Percentiles rank a stretch among this genome's conserved stretches.
Evolutionary conservation across 1,140 invertebrate species (phyloP).

Genomic region (Drosophila sucinea): DNA sequence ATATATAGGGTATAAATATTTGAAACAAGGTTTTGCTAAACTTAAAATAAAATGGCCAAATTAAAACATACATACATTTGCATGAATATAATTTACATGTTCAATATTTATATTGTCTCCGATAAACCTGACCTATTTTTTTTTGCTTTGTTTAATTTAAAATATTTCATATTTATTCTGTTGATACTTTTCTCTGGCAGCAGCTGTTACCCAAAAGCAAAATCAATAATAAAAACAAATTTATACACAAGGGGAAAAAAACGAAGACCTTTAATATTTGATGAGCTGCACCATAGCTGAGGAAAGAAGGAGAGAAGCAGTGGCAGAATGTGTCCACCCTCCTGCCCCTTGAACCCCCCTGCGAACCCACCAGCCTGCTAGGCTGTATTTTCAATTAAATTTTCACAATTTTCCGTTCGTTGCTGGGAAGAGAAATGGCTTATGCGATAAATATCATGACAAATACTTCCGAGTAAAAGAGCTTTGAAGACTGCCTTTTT

Average conservation of each 20-base stretch:
- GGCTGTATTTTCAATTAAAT: constrained; percentile 75
- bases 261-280: constrained; percentile 61
- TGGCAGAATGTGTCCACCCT: not conserved
- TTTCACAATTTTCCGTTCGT: constrained; percentile 72
- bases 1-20: not conserved
- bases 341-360: not conserved
- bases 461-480: constrained; percentile 65
- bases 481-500: constrained; percentile 35
- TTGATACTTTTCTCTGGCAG: constrained; percentile 25
- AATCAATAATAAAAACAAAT: constrained; percentile 35
- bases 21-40: not conserved
- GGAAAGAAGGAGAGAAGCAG: not conserved
- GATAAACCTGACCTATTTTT: constrained; percentile 6
- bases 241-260: constrained; percentile 31
- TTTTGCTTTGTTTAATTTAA: constrained; percentile 27
- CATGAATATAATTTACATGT: constrained; percentile 1
- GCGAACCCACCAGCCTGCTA: constrained; percentile 14
- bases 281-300: constrained; percentile 41
- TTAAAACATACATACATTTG: not conserved
- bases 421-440: constrained; percentile 57
- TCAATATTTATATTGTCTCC: constrained; percentile 1
- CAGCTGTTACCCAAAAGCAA: constrained; percentile 52
- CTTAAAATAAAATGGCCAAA: not conserved
- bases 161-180: constrained; percentile 46
- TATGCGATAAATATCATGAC: constrained; percentile 79